Conservation (phyloP, 2,113 vertebrate genomes). For the Hyaena hyaena region DNA sequence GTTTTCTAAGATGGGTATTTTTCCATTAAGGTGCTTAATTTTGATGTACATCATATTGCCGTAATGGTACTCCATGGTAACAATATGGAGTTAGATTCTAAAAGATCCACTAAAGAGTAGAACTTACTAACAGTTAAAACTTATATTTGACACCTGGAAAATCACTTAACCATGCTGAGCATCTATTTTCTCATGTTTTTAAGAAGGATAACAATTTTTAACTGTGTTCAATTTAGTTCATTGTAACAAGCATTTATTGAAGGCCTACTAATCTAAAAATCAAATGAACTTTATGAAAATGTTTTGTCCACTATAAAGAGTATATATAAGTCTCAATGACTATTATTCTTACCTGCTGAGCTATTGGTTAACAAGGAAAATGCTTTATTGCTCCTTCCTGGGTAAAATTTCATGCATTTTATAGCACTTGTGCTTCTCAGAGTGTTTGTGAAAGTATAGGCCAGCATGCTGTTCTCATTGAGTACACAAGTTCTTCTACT, state of each 20-base stretch:
- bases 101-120: background rate
- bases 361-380: slow-evolving; percentile 46
- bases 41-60: background rate
- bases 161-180: background rate
- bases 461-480: slow-evolving; percentile 21
- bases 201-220: slow-evolving; percentile 14
- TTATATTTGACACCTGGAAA: slow-evolving; percentile 3
- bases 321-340: background rate
- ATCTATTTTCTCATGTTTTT: background rate
- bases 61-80: background rate
- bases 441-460: background rate
- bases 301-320: background rate
- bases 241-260: background rate
- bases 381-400: background rate
- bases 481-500: background rate
- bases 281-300: background rate
- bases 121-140: background rate
- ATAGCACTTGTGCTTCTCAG: slow-evolving; percentile 38
- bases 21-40: background rate
- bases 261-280: slow-evolving; percentile 9
- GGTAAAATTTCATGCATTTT: slow-evolving; percentile 53
- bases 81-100: background rate
- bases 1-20: slow-evolving; percentile 32
- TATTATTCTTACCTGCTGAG: background rate
- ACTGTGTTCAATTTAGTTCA: slow-evolving; percentile 13